These are phyloP conservation scores for Hirudinaria manillensis DNA, from an alignment of 2,888 invertebrate species.

Conservation along the genomic window DNA sequence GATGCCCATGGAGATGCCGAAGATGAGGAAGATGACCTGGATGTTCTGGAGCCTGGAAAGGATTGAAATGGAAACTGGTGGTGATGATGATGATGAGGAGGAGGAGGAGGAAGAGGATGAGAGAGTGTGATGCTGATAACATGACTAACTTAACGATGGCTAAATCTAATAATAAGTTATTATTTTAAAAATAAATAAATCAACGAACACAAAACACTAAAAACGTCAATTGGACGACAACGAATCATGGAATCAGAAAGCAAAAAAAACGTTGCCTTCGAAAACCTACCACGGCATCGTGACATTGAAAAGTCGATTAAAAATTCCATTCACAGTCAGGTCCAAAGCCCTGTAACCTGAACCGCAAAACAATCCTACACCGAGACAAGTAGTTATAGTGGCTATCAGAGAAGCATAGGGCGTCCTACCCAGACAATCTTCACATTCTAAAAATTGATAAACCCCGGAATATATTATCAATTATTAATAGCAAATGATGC, in stretches of 20 bases:
- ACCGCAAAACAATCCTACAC: slow-evolving; percentile 51
- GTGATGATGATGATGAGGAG: background rate
- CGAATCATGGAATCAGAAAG: too few relatives aligned
- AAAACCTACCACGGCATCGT: slow-evolving; percentile 46
- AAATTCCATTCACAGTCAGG: slow-evolving; percentile 46
- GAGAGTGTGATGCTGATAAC: background rate
- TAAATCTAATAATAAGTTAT: background rate
- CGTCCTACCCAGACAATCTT: slow-evolving; percentile 36
- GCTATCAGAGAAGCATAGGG: slow-evolving; percentile 50
- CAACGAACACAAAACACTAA: too few relatives aligned
- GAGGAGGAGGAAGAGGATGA: background rate
- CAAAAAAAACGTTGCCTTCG: too few relatives aligned
- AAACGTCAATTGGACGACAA: too few relatives aligned
- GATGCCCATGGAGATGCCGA: slow-evolving; percentile 50
- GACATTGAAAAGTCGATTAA: slow-evolving; percentile 49
- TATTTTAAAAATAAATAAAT: too few relatives aligned
- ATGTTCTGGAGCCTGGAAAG: slow-evolving; percentile 46
- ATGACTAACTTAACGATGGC: background rate
- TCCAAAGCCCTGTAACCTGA: slow-evolving; percentile 50
- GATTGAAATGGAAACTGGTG: background rate
- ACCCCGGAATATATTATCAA: background rate
- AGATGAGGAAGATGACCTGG: slow-evolving; percentile 50
- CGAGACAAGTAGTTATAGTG: slow-evolving; percentile 45
- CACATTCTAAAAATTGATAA: slow-evolving; percentile 19
- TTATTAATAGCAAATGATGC: too few relatives aligned